phyloP scores from a whole-genome alignment of 2,888 invertebrate species.

The Cremastinae sp. region DNA sequence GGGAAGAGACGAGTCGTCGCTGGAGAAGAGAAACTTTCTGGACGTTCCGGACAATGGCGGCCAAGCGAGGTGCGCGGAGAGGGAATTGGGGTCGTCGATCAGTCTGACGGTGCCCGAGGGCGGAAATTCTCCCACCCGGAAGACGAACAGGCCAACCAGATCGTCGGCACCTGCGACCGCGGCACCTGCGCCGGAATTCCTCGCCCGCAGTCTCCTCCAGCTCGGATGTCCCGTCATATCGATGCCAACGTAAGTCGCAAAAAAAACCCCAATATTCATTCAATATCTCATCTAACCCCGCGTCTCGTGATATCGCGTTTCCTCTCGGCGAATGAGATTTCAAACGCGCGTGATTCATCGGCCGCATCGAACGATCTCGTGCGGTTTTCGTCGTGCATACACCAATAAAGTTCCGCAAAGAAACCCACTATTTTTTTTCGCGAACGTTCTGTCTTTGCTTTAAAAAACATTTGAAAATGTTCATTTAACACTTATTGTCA shows the following conservation, averaged over 20 bases:
- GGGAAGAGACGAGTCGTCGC: conserved; percentile 25
- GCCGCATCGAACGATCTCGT: no score
- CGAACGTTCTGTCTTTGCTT: no score
- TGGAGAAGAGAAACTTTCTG: conserved; percentile 60
- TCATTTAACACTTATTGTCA: no score
- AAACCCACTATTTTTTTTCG: no score
- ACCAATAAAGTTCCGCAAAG: no score
- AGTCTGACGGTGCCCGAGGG: conserved; percentile 18
- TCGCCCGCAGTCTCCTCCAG: conserved; percentile 75
- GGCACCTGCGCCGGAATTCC: conserved; percentile 75
- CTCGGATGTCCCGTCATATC: conserved; percentile 76
- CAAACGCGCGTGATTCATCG: no score
- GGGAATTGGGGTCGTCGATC: conserved; percentile 46
- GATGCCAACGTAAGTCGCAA: conserved; percentile 74
- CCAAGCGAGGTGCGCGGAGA: conserved; percentile 37
- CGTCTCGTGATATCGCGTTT: no score
- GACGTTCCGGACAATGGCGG: conserved; percentile 60
- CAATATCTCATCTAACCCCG: no score
- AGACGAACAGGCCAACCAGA: conserved; percentile 64
- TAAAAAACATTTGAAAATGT: no score
- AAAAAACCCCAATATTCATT: no score
- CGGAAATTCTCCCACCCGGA: conserved; percentile 27
- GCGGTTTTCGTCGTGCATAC: no score
- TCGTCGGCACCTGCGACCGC: conserved; percentile 70
- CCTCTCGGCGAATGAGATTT: no score